These are phyloP conservation scores for Sitta europaea DNA, from an alignment of 2,113 vertebrate species.

Conservation along the genomic window DNA sequence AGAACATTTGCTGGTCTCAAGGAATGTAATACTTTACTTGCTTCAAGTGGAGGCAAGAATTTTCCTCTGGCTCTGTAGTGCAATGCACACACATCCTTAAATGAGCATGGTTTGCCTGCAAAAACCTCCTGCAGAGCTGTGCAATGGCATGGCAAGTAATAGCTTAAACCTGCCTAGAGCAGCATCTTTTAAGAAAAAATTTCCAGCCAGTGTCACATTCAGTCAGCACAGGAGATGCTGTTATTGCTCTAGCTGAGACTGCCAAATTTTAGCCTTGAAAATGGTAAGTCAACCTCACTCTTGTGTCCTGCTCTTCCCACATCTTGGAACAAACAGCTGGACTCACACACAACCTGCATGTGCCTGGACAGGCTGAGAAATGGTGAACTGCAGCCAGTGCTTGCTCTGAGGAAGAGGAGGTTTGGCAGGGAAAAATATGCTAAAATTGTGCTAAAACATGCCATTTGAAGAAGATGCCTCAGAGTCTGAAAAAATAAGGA, in stretches of 20 bases:
- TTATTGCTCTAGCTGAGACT: neutral
- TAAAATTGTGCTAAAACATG: neutral
- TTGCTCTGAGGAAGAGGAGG: neutral
- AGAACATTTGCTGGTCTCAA: neutral
- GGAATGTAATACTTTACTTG: neutral
- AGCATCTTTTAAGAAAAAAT: neutral
- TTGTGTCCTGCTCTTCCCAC: neutral
- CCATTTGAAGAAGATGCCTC: neutral
- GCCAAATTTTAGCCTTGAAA: neutral
- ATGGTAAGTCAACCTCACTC: neutral
- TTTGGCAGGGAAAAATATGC: neutral
- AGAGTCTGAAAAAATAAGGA: neutral
- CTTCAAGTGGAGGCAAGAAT: neutral
- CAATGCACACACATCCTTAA: neutral
- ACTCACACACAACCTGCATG: rapidly evolving
- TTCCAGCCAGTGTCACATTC: neutral
- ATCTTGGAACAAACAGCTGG: neutral
- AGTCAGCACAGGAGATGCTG: neutral
- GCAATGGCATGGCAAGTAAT: neutral
- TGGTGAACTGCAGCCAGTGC: neutral
- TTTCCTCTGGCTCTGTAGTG: neutral
- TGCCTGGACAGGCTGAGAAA: neutral
- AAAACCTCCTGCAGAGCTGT: neutral
- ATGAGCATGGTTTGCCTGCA: neutral
- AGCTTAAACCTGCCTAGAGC: neutral